phyloP scores from a whole-genome alignment of 2,888 invertebrate genomes.

The Lasioglossum malachurum region DNA sequence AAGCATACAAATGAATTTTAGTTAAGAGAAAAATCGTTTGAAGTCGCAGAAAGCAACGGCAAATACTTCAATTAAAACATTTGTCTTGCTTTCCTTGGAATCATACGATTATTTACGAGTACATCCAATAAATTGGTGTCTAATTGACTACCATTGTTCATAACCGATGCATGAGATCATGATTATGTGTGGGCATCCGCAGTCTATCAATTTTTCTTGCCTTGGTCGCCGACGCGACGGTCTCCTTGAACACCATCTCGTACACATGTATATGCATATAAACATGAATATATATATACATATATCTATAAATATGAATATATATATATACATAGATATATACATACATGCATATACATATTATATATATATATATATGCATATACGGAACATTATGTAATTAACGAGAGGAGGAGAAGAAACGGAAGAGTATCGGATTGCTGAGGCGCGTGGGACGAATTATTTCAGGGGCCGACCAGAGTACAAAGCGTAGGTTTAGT shows the following conservation, averaged over 20 bases:
- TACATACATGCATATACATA: constrained; percentile 27
- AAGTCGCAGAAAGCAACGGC: too few species aligned
- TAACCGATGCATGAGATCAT: neutral
- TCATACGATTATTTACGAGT: neutral
- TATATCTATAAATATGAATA: constrained; percentile 16
- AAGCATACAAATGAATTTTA: neutral
- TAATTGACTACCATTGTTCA: neutral
- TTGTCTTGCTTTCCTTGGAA: neutral
- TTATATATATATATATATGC: constrained; percentile 47
- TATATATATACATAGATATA: constrained; percentile 21
- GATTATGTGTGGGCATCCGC: neutral
- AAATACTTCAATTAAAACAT: neutral
- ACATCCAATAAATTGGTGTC: neutral
- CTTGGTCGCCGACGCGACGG: constrained; percentile 21
- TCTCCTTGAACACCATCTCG: constrained; percentile 38
- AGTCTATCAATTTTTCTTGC: constrained; percentile 5
- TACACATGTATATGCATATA: constrained; percentile 24
- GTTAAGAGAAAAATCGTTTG: neutral
- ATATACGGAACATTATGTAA: constrained; percentile 53
- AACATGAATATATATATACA: constrained; percentile 20
- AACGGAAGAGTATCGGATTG: constrained; percentile 44
- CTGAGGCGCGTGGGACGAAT: constrained; percentile 75
- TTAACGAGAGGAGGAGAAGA: neutral
- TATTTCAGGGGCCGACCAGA: constrained; percentile 81
- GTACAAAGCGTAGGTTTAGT: constrained; percentile 83